Evolutionary conservation across 2,888 invertebrate species (phyloP).

Genomic region (Melanargia galathea): DNA sequence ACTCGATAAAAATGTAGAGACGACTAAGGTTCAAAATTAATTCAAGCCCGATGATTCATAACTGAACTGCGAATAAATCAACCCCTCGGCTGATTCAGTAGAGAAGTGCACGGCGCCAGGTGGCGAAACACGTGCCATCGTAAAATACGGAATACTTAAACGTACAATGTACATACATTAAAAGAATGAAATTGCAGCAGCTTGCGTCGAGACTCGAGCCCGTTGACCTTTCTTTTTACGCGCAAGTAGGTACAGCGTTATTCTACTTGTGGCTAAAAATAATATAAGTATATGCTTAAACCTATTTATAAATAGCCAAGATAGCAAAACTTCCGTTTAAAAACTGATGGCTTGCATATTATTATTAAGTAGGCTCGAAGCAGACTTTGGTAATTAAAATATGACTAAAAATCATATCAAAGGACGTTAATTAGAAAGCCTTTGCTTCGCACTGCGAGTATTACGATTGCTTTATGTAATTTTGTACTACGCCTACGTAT

Average conservation of each 20-base stretch:
- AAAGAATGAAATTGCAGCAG: constrained; percentile 39
- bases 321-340: constrained; percentile 10
- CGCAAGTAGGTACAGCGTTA: constrained; percentile 24
- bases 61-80: constrained; percentile 22
- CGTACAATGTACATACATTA: constrained; percentile 34
- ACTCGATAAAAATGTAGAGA: constrained; percentile 1
- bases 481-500: no score
- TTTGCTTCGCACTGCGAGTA: no score
- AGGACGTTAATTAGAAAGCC: no score
- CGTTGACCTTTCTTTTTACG: constrained; percentile 39
- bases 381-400: constrained; percentile 1
- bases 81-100: constrained; percentile 21
- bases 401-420: no score
- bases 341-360: constrained; percentile 4
- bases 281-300: background rate
- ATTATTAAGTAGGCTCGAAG: background rate
- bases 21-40: constrained; percentile 10
- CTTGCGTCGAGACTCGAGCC: constrained; percentile 38
- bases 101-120: constrained; percentile 29
- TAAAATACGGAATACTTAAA: constrained; percentile 35
- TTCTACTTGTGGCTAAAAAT: constrained; percentile 15
- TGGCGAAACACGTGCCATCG: constrained; percentile 38
- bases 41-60: constrained; percentile 22
- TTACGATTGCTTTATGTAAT: no score
- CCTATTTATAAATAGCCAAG: constrained; percentile 1